Percentiles rank a stretch among this genome's conserved stretches.
These are phyloP conservation scores for Cnemophilus loriae DNA, from an alignment of 2,113 vertebrate genomes.

Conservation along the genomic window DNA sequence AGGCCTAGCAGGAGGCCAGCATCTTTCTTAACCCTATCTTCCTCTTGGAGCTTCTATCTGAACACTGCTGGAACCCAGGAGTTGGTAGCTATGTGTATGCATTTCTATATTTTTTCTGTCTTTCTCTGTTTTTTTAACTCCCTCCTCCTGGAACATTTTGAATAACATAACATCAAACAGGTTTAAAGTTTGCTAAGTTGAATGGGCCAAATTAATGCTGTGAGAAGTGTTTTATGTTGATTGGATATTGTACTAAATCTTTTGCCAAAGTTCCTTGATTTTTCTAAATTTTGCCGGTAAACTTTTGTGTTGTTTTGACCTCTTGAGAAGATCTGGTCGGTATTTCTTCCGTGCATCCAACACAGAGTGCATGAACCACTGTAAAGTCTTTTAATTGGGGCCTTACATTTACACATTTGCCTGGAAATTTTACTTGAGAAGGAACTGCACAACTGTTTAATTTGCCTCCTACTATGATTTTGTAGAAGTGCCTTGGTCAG, in stretches of 20 bases:
- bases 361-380: not conserved
- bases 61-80: accelerated
- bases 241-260: not conserved
- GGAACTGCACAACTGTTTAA: not conserved
- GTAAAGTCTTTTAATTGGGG: not conserved
- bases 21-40: accelerated
- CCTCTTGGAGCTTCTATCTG: accelerated
- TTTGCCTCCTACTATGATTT: not conserved
- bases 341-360: not conserved
- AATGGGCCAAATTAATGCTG: not conserved
- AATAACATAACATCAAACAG: not conserved
- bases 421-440: not conserved
- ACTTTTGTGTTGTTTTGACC: not conserved
- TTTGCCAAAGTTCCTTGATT: not conserved
- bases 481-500: not conserved
- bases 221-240: not conserved
- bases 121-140: not conserved
- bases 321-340: not conserved
- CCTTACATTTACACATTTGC: not conserved
- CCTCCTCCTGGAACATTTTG: not conserved
- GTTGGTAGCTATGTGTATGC: not conserved
- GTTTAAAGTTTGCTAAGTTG: not conserved
- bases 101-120: not conserved
- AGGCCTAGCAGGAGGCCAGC: accelerated
- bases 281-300: not conserved